Evolutionary conservation across 2,113 vertebrate species (phyloP), one percentile per base, ranked within the genome.

Genomic region (Suricata suricatta): DNA sequence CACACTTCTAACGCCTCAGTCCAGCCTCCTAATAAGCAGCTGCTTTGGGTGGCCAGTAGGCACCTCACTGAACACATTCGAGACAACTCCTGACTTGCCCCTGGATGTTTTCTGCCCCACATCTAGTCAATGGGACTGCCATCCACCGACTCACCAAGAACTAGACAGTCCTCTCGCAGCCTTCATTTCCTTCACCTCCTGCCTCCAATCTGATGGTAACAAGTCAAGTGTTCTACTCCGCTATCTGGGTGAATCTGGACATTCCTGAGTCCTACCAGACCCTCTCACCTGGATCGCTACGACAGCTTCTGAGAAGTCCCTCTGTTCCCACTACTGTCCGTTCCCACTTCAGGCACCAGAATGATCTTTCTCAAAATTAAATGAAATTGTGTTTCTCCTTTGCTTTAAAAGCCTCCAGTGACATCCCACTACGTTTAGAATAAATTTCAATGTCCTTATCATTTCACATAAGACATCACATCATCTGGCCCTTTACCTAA

Each of bases 201-300:
- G 4, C 41, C 9, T 7, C 41, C 79, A 31, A 3, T 14, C 29
- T 44, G 44, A 1, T 33, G n/a, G 23, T 1, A 14, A 52, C 60
- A 79, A 31, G 7, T 21, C 29, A 1, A 1, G 33, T 2, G 3
- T 14, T 23, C 25, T 13, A 2, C 63, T 27, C n/a, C 29, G 0
- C 11, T 6, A 11, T 1, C 38, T 21, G 1, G 15, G 0, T 0
- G 31, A 19, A 3, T 2, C 31, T 19, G 76, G 7, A 1, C 31
- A 13, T 15, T 1, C 33, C 66, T 11, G 33, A 2, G 13, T 3
- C 29, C 54, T 5, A 29, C 29, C 2, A 12, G 0, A 1, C 33
- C 27, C 69, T 5, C 33, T 33, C 21, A 7, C 64, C 85, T 68
- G 15, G 52, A 5, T 25, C 0, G 13, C 92, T 0, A 0, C 35